Percentiles rank a stretch among this genome's conserved stretches.
These are phyloP conservation scores for Dissostichus mawsoni DNA, from an alignment of 2,113 vertebrate species.

Conservation along the genomic window DNA sequence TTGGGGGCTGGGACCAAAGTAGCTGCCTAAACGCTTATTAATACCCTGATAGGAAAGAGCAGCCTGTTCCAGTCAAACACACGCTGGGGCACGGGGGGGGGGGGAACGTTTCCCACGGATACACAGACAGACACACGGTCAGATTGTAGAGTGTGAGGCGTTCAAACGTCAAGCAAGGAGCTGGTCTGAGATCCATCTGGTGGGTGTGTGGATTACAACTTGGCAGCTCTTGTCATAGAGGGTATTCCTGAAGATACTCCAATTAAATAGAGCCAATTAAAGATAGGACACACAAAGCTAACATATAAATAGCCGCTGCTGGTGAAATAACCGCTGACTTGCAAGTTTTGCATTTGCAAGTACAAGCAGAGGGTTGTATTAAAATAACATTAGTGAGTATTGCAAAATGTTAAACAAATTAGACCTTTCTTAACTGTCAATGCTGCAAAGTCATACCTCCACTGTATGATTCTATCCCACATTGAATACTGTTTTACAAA, in stretches of 20 bases:
- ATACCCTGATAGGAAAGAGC: constrained; percentile 74
- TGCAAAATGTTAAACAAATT: too few relatives aligned
- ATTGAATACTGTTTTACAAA: too few relatives aligned
- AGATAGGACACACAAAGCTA: constrained; percentile 38
- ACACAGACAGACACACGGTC: constrained; percentile 11
- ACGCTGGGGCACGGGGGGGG: constrained; percentile 26
- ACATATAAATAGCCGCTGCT: constrained; percentile 18
- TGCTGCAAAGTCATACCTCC: too few relatives aligned
- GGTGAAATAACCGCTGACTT: constrained; percentile 14
- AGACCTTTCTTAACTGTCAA: too few relatives aligned
- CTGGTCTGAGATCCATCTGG: constrained; percentile 33
- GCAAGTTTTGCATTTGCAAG: constrained; percentile 6
- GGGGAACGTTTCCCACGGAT: constrained; percentile 60
- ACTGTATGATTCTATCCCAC: too few relatives aligned
- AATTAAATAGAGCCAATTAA: constrained; percentile 13
- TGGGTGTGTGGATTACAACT: constrained; percentile 29
- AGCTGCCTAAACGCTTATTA: constrained; percentile 74
- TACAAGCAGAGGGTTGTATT: not conserved
- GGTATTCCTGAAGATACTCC: constrained; percentile 36
- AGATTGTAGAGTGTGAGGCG: not conserved
- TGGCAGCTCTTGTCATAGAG: not conserved
- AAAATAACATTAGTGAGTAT: not conserved
- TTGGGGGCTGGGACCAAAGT: constrained; percentile 61
- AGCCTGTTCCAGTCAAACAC: constrained; percentile 69
- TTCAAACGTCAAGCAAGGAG: constrained; percentile 23